Evolutionary conservation across 2,888 invertebrate species (phyloP).

Genomic region (Dendrolimus pini): DNA sequence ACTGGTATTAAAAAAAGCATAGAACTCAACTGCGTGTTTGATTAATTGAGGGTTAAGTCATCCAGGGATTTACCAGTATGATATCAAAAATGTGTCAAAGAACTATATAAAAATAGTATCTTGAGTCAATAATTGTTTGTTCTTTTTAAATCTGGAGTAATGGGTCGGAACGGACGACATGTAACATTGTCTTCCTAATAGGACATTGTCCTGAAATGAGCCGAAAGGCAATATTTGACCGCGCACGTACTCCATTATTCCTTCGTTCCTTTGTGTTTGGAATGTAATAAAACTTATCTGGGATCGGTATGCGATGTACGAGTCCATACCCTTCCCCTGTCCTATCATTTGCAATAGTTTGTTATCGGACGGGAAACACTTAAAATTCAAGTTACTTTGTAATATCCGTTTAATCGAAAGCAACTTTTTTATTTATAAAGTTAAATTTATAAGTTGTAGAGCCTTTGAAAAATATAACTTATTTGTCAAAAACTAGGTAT

Average conservation of each 20-base stretch:
- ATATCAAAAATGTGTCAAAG: no score
- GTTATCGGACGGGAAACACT: not conserved
- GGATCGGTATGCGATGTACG: constrained; percentile 40
- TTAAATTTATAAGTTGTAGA: no score
- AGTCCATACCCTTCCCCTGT: constrained; percentile 22
- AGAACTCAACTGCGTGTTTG: no score
- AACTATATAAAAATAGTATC: no score
- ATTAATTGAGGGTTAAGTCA: no score
- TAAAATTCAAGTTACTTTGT: no score
- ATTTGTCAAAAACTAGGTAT: no score
- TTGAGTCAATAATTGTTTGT: constrained; percentile 18
- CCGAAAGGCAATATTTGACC: constrained; percentile 46
- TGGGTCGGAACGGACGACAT: constrained; percentile 15
- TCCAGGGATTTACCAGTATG: no score
- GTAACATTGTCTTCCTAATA: constrained; percentile 51
- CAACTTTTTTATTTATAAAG: no score
- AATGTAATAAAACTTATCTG: constrained; percentile 60
- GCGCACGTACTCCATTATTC: constrained; percentile 43
- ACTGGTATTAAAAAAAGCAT: no score
- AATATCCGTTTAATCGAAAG: no score
- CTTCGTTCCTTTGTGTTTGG: constrained; percentile 43
- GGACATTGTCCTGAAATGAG: constrained; percentile 50
- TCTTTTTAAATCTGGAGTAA: constrained; percentile 16
- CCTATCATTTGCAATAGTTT: constrained; percentile 12
- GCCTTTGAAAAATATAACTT: no score